Evolutionary conservation across 2,113 vertebrate genomes (phyloP).

Genomic region (Peromyscus californicus): DNA sequence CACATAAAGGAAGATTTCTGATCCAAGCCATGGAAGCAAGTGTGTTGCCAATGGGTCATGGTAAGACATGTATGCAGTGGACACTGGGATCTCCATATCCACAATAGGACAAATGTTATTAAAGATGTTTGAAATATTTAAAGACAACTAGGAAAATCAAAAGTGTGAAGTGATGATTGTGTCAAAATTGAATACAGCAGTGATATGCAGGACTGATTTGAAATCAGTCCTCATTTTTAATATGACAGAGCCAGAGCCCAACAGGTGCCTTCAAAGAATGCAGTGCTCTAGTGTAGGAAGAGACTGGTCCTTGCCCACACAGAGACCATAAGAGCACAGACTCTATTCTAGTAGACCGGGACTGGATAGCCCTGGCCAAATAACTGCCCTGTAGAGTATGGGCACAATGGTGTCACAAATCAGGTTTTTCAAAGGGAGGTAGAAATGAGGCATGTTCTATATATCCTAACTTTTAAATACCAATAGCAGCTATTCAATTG

Average conservation of each 20-base stretch:
- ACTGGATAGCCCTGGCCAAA: neutral
- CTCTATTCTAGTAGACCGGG: neutral
- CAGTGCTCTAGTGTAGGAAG: neutral
- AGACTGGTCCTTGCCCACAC: neutral
- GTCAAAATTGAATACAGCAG: neutral
- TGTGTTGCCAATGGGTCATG: neutral
- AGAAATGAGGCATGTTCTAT: neutral
- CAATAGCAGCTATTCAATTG: neutral
- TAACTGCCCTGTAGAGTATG: neutral
- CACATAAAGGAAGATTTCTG: neutral
- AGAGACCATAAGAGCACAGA: neutral
- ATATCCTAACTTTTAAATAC: slow-evolving; percentile 3
- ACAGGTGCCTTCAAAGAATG: neutral
- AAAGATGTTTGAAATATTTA: slow-evolving; percentile 2
- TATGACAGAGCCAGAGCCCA: too few species aligned
- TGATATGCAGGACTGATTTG: neutral
- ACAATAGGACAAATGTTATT: neutral
- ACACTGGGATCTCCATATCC: neutral
- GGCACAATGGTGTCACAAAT: neutral
- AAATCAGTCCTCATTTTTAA: neutral
- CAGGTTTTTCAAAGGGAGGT: neutral
- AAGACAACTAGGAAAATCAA: neutral
- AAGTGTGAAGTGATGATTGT: neutral
- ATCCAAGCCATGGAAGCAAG: neutral
- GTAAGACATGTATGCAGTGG: neutral